Evolutionary conservation across 1,140 invertebrate genomes (phyloP), one percentile per base, ranked within the genome.

Genomic region (Triops cancriformis): DNA sequence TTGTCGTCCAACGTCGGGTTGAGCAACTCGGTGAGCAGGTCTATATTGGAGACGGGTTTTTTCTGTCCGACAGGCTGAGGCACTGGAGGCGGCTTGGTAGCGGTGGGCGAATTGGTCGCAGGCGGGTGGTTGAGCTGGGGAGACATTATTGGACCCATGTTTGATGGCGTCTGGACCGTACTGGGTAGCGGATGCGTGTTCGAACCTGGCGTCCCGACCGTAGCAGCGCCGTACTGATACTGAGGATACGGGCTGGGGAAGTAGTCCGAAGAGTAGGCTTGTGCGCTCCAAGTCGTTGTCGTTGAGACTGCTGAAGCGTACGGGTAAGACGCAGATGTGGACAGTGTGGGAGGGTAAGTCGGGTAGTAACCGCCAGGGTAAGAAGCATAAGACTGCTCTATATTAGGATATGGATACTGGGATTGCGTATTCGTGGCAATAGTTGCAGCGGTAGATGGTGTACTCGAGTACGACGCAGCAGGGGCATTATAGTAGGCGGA

Each of bases 21-120:
- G 87, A 0, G 90, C 91, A 77, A 89, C 86, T 91, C 92, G 1
- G 91, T 89, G 1, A 94, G 83, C 42, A 94, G 85, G 85, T 94
- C 92, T 42, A 94, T 88, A 80, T 92, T 91, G 1, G 90, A 87
- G 14, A 64, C 27, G 23, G 72, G 45, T 27, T 73, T 77, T 0
- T 41, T 18, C 26, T 27, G 79, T 74, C 51, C 79, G 79, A 28
- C 76, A n/a, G 9, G 80, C 42, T 51, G 81, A 78, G 9, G 79
- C 77, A n/a, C 64, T 73, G 14, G 18, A 37, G 45, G 27, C 26
- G 43, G 37, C 28, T 64, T 42, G 27, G 26, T 14, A 12, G 43
- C 6, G 76, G 64, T 72, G 41, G 43, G 74, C 28, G 74, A 45
- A 27, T 42, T 81, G n/a, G 12, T 42, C 72, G 45, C 9, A 42